phyloP scores from a whole-genome alignment of 2,113 vertebrate genomes.

The Pandion haliaetus region DNA sequence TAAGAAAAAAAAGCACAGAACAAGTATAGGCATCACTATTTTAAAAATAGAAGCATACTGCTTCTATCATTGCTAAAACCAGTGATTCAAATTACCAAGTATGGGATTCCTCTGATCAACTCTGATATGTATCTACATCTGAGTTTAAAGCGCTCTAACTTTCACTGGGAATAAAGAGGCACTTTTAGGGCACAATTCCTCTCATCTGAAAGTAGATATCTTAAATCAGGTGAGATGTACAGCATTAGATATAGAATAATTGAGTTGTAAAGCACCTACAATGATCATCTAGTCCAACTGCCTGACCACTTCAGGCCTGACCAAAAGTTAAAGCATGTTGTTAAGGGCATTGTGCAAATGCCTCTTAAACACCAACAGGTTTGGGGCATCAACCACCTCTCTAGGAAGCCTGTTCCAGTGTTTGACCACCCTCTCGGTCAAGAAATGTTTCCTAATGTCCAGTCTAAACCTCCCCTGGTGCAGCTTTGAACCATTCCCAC shows the following conservation, averaged over 20 bases:
- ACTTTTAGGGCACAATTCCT: neutral
- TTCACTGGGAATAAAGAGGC: neutral
- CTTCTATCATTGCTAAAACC: neutral
- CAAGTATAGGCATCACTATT: neutral
- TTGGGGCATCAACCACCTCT: neutral
- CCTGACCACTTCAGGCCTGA: neutral
- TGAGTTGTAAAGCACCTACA: neutral
- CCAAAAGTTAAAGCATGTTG: neutral
- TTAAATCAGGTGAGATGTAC: neutral
- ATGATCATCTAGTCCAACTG: neutral
- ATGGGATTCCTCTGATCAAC: neutral
- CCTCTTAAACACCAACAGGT: neutral
- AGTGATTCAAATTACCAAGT: neutral
- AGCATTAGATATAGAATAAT: neutral
- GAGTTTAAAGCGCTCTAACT: neutral
- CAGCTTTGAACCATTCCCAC: neutral
- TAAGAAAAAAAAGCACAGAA: neutral
- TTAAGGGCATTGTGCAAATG: neutral
- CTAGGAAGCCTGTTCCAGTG: neutral
- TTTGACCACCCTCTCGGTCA: neutral
- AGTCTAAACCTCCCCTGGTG: neutral
- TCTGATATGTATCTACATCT: neutral
- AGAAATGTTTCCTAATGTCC: neutral
- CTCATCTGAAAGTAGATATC: neutral
- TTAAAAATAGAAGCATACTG: conserved; percentile 7